Conservation (phyloP, 2,888 invertebrate genomes). For the Tuta absoluta region DNA sequence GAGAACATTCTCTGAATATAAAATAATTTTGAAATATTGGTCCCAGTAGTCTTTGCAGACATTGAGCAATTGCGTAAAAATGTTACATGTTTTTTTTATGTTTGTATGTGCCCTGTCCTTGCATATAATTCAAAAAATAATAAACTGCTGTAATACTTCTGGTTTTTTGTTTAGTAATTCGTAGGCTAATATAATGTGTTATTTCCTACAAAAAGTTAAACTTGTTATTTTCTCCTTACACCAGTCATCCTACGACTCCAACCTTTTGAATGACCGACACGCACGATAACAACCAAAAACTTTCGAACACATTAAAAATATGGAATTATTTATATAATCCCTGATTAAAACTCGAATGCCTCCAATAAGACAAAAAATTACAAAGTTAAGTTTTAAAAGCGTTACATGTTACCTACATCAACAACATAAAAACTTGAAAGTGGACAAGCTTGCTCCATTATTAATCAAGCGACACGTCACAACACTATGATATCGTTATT, state of each 20-base stretch:
- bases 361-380: constrained; percentile 24
- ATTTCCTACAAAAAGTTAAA: no score
- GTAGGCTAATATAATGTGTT: no score
- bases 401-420: constrained; percentile 65
- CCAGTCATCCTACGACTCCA: neutral
- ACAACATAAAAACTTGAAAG: constrained; percentile 59
- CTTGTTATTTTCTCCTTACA: no score
- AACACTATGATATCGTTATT: constrained; percentile 78
- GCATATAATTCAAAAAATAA: no score
- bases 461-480: constrained; percentile 79
- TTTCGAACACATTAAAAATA: constrained; percentile 27
- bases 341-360: constrained; percentile 24
- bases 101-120: no score
- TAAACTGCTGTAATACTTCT: no score
- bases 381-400: constrained; percentile 49
- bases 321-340: constrained; percentile 25
- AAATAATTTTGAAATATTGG: no score
- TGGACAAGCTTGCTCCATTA: constrained; percentile 75
- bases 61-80: no score
- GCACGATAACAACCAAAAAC: neutral
- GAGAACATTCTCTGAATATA: no score
- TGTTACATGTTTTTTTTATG: no score
- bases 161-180: no score
- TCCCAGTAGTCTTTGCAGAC: no score
- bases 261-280: neutral